These are phyloP conservation scores for Aplodontia rufa DNA, from an alignment of 2,113 vertebrate genomes.

Conservation along the genomic window DNA sequence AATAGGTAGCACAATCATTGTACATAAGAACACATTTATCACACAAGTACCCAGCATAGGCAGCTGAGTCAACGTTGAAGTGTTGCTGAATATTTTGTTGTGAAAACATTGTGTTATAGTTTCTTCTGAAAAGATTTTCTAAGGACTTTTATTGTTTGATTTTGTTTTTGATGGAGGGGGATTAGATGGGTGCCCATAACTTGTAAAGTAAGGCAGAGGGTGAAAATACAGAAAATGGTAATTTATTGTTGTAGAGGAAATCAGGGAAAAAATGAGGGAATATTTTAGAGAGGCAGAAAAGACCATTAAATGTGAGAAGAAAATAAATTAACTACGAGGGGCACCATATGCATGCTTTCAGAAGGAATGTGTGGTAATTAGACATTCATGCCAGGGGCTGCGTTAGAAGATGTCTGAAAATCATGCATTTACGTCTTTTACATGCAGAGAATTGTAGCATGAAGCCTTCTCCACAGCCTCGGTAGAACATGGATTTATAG, in stretches of 20 bases:
- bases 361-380: not conserved
- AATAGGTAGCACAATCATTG: not conserved
- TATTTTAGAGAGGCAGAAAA: not conserved
- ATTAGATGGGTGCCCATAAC: not conserved
- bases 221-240: not conserved
- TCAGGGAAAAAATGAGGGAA: not conserved
- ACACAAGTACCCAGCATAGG: not conserved
- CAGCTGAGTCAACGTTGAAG: not conserved
- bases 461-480: not conserved
- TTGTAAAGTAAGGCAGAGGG: not conserved
- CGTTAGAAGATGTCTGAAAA: not conserved
- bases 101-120: not conserved
- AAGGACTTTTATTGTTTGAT: not conserved
- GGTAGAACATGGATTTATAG: not conserved
- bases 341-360: not conserved
- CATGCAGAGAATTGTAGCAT: not conserved
- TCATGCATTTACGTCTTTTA: not conserved
- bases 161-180: not conserved
- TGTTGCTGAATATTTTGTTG: not conserved
- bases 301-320: not conserved
- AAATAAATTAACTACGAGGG: not conserved
- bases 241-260: not conserved
- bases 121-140: not conserved
- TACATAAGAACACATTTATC: not conserved
- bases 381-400: not conserved